Conservation (phyloP, 1,140 invertebrate species). For the Varroa destructor region DNA sequence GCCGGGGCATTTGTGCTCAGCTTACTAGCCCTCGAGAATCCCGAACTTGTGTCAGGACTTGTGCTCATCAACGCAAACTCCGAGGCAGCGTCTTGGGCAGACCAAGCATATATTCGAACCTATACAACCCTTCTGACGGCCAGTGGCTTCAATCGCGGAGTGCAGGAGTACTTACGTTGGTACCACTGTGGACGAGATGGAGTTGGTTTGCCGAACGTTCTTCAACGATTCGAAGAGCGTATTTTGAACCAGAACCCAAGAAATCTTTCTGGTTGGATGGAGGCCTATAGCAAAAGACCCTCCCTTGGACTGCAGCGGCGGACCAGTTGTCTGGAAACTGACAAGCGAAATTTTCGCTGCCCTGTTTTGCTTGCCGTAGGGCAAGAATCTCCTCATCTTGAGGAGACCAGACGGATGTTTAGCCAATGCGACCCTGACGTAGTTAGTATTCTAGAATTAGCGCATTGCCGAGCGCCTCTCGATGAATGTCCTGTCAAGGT, state of each 20-base stretch:
- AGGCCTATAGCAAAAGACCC: neutral
- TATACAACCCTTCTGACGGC: neutral
- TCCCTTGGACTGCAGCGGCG: neutral
- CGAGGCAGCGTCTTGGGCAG: neutral
- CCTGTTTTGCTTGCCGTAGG: slow-evolving; percentile 8
- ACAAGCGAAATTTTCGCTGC: slow-evolving; percentile 1
- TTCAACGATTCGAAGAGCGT: neutral
- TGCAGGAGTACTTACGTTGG: slow-evolving; percentile 17
- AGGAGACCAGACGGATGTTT: slow-evolving; percentile 19
- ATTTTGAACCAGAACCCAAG: neutral
- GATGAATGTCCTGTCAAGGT: slow-evolving; percentile 10
- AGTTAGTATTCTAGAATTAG: neutral
- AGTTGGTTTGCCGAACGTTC: neutral
- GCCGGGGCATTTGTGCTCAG: slow-evolving; percentile 12
- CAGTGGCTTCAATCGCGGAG: neutral
- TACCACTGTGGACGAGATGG: slow-evolving; percentile 17
- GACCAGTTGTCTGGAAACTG: neutral
- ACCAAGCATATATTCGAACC: neutral
- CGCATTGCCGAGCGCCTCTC: neutral
- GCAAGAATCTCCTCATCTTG: slow-evolving; percentile 9
- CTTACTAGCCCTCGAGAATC: neutral
- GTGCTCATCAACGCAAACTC: slow-evolving; percentile 7
- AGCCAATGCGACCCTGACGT: neutral
- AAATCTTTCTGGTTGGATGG: slow-evolving; percentile 17
- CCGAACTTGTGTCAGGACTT: neutral